Evolutionary conservation across 2,888 invertebrate species (phyloP), one percentile per base, ranked within the genome.

Genomic region (Bembecia ichneumoniformis): DNA sequence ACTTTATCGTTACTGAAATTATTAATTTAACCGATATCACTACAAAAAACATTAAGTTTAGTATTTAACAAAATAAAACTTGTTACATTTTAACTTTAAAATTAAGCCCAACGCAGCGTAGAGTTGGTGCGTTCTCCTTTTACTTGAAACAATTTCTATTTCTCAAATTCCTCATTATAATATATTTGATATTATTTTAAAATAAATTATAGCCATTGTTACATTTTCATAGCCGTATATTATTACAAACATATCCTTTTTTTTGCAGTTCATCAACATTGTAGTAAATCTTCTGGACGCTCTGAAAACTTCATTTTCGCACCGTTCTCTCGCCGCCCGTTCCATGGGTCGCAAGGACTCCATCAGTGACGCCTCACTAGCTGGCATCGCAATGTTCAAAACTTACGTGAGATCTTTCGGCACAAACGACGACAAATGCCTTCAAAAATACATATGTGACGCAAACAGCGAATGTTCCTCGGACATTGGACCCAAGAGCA

Each of bases 261-360:
- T 49, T 58, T 58, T 59, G 11, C 88, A 96, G 96, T 95, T 96
- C 88, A 94, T 96, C 88, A 95, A 94, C 89, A 95, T 96, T 87
- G 94, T 96, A 49, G 93, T 96, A 71, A 95, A 95, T 77, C 91
- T 97, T 45, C 84, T 97, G 87, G 96, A 97, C 69, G 96, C 96
- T 51, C 83, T 97, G 72, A 96, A 96, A 86, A 96, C 96, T 28
- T 96, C 96, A 36, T 96, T 97, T 89, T 96, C 96, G 34, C 96
- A 96, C 79, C 92, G 96, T 64, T 96, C 96, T 14, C 79, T 96
- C 65, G 89, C 93, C 10, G 96, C 96, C 35, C 91, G 96, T 52
- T 94, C 94, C 49, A 87, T 96, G 66, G 96, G 96, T 61, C 93
- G 91, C 74, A 94, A 94, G 66, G 96, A 96, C 77, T 93, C 94